These are phyloP conservation scores for Octomys mimax DNA, from an alignment of 2,797 vertebrate species.

Conservation along the genomic window DNA sequence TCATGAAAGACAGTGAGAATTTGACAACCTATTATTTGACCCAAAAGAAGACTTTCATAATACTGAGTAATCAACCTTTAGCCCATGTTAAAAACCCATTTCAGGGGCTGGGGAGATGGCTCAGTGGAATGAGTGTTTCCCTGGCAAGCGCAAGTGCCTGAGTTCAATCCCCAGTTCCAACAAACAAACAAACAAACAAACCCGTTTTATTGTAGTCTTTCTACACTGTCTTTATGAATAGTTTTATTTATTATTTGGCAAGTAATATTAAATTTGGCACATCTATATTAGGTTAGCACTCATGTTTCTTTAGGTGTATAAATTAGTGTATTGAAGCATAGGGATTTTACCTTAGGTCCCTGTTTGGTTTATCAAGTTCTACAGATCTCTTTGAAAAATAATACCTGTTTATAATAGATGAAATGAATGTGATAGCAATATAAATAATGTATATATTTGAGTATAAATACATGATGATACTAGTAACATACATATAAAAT, in stretches of 20 bases:
- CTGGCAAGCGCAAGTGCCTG: too few species aligned
- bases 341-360: not conserved
- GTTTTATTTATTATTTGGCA: conserved; percentile 62
- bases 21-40: conserved; percentile 52
- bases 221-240: conserved; percentile 41
- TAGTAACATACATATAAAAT: conserved; percentile 68
- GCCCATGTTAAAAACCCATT: conserved; percentile 5
- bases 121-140: too few species aligned
- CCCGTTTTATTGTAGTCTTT: conserved; percentile 21
- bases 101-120: not conserved
- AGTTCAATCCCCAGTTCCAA: too few species aligned
- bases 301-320: conserved; percentile 6
- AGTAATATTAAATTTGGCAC: conserved; percentile 45
- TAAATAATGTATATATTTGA: conserved; percentile 63
- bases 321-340: conserved; percentile 39
- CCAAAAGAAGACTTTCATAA: conserved; percentile 36
- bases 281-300: conserved; percentile 53
- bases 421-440: conserved; percentile 43
- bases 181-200: too few species aligned
- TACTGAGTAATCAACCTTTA: conserved; percentile 54
- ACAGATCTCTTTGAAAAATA: conserved; percentile 50
- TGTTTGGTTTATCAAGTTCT: conserved; percentile 58
- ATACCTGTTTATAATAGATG: conserved; percentile 41
- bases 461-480: conserved; percentile 60
- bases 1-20: not conserved